phyloP scores from a whole-genome alignment of 2,888 invertebrate genomes.

The Hirudinaria manillensis region DNA sequence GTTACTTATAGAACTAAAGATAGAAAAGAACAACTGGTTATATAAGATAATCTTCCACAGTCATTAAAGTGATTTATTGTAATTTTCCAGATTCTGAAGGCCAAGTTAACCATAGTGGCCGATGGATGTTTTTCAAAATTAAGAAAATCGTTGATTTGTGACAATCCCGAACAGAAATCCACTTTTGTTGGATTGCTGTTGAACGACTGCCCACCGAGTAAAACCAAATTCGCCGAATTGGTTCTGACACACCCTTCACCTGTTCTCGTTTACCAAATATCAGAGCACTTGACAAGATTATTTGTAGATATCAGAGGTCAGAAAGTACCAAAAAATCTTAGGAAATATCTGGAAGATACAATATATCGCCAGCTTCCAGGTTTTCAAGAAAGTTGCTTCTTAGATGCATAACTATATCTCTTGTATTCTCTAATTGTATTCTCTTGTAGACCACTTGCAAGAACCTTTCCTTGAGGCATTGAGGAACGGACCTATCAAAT shows the following conservation, averaged over 20 bases:
- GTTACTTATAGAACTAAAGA: conserved; percentile 43
- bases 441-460: conserved; percentile 37
- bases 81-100: conserved; percentile 29
- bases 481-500: conserved; percentile 40
- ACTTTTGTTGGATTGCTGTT: conserved; percentile 47
- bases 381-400: conserved; percentile 31
- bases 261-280: conserved; percentile 47
- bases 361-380: conserved; percentile 46
- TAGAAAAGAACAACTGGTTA: conserved; percentile 32
- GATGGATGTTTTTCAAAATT: conserved; percentile 50
- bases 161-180: conserved; percentile 41
- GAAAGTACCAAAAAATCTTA: conserved; percentile 43
- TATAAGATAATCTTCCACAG: no score
- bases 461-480: conserved; percentile 44
- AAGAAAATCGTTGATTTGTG: conserved; percentile 44
- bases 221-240: conserved; percentile 45
- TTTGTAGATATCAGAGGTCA: conserved; percentile 44
- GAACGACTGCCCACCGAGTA: conserved; percentile 45
- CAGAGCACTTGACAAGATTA: conserved; percentile 43
- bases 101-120: conserved; percentile 47
- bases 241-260: conserved; percentile 45
- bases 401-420: no score
- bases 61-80: no score
- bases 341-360: conserved; percentile 41
- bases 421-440: no score